These are phyloP conservation scores for Champsocephalus esox DNA, from an alignment of 2,797 vertebrate genomes.

Conservation along the genomic window DNA sequence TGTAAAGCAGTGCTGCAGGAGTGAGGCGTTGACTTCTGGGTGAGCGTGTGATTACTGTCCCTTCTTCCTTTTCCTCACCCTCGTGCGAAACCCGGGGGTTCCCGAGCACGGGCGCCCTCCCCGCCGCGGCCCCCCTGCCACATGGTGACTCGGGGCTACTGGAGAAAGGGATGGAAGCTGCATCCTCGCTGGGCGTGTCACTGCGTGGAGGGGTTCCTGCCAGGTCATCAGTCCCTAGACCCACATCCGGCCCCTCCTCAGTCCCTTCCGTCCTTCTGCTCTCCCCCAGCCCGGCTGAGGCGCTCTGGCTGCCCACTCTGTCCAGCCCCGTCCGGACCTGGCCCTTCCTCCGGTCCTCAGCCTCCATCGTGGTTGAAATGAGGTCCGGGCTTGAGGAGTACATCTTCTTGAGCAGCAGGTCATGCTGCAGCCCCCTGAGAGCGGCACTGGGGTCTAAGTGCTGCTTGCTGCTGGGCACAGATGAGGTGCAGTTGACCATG, in stretches of 20 bases:
- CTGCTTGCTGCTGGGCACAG: slow-evolving; percentile 81
- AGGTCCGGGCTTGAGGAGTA: slow-evolving; percentile 95
- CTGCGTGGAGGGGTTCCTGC: slow-evolving; percentile 86
- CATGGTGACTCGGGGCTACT: slow-evolving; percentile 93
- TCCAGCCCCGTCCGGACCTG: slow-evolving; percentile 75
- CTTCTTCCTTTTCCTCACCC: slow-evolving; percentile 86
- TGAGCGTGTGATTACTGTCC: slow-evolving; percentile 82
- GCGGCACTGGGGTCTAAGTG: slow-evolving; percentile 81
- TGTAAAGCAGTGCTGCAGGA: slow-evolving; percentile 92
- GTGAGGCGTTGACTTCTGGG: slow-evolving; percentile 89
- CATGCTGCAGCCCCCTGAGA: slow-evolving; percentile 88
- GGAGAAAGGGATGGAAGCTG: slow-evolving; percentile 89
- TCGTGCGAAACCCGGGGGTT: slow-evolving; percentile 76
- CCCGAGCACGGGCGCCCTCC: slow-evolving; percentile 75
- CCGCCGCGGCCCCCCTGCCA: slow-evolving; percentile 82
- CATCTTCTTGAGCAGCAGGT: slow-evolving; percentile 91
- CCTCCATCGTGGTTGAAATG: slow-evolving; percentile 90
- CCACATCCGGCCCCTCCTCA: slow-evolving; percentile 61
- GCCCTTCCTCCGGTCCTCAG: slow-evolving; percentile 79
- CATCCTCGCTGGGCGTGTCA: slow-evolving; percentile 91
- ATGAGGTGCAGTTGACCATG: slow-evolving; percentile 73
- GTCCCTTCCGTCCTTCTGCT: slow-evolving; percentile 57
- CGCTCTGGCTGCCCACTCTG: slow-evolving; percentile 82
- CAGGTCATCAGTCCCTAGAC: slow-evolving; percentile 73
- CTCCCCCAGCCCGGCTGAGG: slow-evolving; percentile 81